Evolutionary conservation across 2,888 invertebrate species (phyloP), one percentile per base, ranked within the genome.

Genomic region (Sympetrum striolatum): DNA sequence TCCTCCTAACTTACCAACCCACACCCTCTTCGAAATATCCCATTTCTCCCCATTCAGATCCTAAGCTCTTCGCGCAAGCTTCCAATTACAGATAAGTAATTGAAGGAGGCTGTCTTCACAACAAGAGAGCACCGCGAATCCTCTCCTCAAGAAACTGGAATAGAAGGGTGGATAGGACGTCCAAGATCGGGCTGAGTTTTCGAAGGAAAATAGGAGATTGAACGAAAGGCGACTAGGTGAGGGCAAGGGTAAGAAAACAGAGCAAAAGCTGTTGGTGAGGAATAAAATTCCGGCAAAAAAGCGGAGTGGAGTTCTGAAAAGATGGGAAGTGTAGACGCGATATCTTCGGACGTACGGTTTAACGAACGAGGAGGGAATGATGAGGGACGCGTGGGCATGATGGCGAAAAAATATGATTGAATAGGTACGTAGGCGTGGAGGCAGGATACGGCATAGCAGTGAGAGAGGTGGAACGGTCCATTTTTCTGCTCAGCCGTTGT

Each of bases 31-130:
- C 64, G n/a, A 64, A n/a, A n/a, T n/a, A 22, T 64, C 64, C 64
- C n/a, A 22, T 22, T 25, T 64, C 64, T 64, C 64, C 64, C 64
- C n/a, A 64, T 64, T 39, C 48, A 53, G 48, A 14, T 48, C 44
- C n/a, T 14, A 44, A 81, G 14, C 44, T 31, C 18, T 25, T 18
- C 14, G 37, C 64, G 64, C 64, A 64, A n/a, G 22, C 64, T 64
- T 48, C 53, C 81, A 81, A 81, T 81, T 81, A 81, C 81, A 44
- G 44, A 25, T 81, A n/a, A 81, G 81, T 48, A 48, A 81, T 44
- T 81, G 81, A 81, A 81, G 48, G 48, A 81, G 53, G 48, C 81
- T 81, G 48, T 53, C 81, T 81, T 48, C 44, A 31, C 81, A 31
- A 25, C 39, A 48, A 22, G 39, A 48, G 81, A 81, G 25, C 31